phyloP scores from a whole-genome alignment of 2,113 vertebrate genomes.

The Columba livia region DNA sequence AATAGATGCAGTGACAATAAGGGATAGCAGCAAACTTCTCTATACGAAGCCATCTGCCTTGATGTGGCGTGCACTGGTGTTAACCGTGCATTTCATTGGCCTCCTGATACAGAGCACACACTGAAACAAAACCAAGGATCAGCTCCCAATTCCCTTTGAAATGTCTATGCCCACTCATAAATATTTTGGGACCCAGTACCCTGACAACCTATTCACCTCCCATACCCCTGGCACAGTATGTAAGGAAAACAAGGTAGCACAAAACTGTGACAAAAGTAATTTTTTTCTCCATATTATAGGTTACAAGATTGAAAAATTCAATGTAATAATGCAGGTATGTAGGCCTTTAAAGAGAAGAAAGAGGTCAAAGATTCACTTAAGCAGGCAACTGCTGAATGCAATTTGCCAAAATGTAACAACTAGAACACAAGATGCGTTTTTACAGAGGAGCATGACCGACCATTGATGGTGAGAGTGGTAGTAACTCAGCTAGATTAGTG shows the following conservation, averaged over 20 bases:
- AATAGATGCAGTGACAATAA: not conserved
- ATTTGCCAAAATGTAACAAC: not conserved
- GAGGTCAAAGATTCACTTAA: not conserved
- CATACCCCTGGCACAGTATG: not conserved
- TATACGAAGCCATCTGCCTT: not conserved
- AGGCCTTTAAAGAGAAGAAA: not conserved
- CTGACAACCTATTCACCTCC: not conserved
- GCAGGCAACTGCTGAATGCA: not conserved
- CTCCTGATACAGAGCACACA: not conserved
- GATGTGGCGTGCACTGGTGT: accelerated
- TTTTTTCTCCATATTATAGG: not conserved
- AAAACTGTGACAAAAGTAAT: not conserved
- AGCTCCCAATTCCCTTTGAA: not conserved
- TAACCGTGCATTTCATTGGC: not conserved
- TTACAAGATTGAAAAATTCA: not conserved
- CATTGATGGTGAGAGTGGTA: not conserved
- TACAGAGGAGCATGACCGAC: not conserved
- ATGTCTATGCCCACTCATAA: not conserved
- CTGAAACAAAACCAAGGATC: not conserved
- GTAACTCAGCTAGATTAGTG: not conserved
- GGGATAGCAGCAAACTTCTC: not conserved
- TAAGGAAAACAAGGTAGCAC: not conserved
- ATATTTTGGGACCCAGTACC: not conserved
- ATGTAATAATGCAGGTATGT: not conserved
- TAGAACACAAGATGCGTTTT: not conserved